These are phyloP conservation scores for Triplophysa dalaica DNA, from an alignment of 2,113 vertebrate species.

Conservation along the genomic window DNA sequence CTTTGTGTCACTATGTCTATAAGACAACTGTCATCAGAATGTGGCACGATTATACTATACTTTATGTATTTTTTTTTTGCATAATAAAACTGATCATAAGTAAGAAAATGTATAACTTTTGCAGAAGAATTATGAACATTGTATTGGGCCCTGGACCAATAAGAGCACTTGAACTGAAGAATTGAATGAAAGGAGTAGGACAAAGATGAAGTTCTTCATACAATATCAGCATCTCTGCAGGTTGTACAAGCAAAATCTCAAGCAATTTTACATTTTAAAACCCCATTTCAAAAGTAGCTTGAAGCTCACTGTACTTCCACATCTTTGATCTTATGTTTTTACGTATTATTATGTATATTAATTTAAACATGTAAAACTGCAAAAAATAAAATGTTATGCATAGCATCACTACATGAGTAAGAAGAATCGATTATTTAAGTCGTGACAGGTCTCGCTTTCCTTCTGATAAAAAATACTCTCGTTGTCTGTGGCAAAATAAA, in stretches of 20 bases:
- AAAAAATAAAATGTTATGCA: slow-evolving; percentile 7
- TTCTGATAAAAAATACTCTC: slow-evolving; percentile 41
- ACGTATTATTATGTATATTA: background rate
- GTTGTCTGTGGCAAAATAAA: slow-evolving; percentile 25
- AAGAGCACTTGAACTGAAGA: background rate
- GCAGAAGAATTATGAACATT: background rate
- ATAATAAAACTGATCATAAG: no score
- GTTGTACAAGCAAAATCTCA: no score
- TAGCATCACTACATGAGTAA: background rate
- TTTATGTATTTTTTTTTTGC: no score
- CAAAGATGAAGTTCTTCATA: background rate
- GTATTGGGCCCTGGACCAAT: background rate
- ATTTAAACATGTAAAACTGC: background rate
- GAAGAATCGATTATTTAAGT: background rate
- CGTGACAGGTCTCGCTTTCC: slow-evolving; percentile 15
- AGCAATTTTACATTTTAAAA: no score
- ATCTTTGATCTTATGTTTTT: background rate
- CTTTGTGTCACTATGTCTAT: no score
- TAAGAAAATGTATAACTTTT: background rate
- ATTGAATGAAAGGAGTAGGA: background rate
- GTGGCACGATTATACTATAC: no score
- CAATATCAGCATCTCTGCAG: background rate
- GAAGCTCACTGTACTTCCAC: no score
- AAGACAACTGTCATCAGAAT: no score
- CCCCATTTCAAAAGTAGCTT: no score